Conservation (phyloP, 2,888 invertebrate species). For the Smittia aterrima region DNA sequence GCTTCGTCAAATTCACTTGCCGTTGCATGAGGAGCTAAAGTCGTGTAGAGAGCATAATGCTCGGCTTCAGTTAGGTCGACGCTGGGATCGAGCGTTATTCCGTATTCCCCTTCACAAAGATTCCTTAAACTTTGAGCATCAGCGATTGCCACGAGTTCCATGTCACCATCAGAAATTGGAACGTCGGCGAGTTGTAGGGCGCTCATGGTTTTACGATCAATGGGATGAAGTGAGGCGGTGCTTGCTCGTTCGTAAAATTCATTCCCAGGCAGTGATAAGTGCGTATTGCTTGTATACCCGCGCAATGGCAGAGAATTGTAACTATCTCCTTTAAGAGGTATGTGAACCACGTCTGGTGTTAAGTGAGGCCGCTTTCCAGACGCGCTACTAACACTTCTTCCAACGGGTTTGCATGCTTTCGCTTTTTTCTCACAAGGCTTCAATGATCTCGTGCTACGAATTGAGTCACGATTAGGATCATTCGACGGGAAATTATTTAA, state of each 20-base stretch:
- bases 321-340: constrained; percentile 63
- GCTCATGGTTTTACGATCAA: constrained; percentile 53
- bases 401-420: constrained; percentile 56
- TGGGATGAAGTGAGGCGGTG: constrained; percentile 50
- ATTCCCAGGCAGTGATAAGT: constrained; percentile 55
- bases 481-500: constrained; percentile 47
- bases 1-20: constrained; percentile 85
- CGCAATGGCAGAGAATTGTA: constrained; percentile 53
- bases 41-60: constrained; percentile 82
- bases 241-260: constrained; percentile 53
- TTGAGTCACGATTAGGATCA: constrained; percentile 49
- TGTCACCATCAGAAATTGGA: constrained; percentile 55
- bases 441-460: constrained; percentile 49
- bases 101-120: constrained; percentile 53
- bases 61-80: constrained; percentile 82
- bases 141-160: constrained; percentile 60
- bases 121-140: constrained; percentile 54
- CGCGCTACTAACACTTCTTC: constrained; percentile 62
- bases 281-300: constrained; percentile 48
- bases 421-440: constrained; percentile 51
- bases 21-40: constrained; percentile 81
- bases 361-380: constrained; percentile 61
- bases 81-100: constrained; percentile 55
- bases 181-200: constrained; percentile 54
- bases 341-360: constrained; percentile 64